These are phyloP conservation scores for Synaphobranchus kaupii DNA, from an alignment of 2,797 vertebrate genomes.

Conservation along the genomic window DNA sequence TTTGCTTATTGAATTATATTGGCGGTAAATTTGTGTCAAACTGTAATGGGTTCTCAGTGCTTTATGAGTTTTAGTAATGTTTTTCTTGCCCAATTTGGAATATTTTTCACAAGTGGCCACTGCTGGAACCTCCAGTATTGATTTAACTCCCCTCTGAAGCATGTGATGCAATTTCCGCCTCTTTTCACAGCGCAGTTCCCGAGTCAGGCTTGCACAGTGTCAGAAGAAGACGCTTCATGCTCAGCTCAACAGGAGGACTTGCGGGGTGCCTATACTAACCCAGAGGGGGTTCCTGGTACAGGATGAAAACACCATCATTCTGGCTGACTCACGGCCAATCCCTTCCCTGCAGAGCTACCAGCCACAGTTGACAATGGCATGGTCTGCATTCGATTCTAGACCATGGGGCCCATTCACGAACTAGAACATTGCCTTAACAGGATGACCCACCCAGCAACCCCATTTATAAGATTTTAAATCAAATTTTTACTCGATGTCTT, in stretches of 20 bases:
- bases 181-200: neutral
- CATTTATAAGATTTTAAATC: slow-evolving; percentile 2
- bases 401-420: neutral
- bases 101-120: neutral
- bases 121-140: too few species aligned
- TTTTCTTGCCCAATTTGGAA: neutral
- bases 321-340: neutral
- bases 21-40: neutral
- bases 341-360: neutral
- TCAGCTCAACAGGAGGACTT: neutral
- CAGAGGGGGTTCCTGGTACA: neutral
- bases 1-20: neutral
- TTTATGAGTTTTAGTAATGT: neutral
- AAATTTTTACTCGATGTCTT: neutral
- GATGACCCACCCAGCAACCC: neutral
- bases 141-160: too few species aligned
- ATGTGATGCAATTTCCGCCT: neutral
- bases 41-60: neutral
- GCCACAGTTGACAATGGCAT: neutral
- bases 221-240: neutral
- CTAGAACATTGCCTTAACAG: neutral
- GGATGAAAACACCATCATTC: neutral
- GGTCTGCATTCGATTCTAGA: neutral
- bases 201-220: neutral
- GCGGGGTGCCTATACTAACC: neutral